These are phyloP conservation scores for Rhinoraja longicauda DNA, from an alignment of 2,797 vertebrate species.

Conservation along the genomic window DNA sequence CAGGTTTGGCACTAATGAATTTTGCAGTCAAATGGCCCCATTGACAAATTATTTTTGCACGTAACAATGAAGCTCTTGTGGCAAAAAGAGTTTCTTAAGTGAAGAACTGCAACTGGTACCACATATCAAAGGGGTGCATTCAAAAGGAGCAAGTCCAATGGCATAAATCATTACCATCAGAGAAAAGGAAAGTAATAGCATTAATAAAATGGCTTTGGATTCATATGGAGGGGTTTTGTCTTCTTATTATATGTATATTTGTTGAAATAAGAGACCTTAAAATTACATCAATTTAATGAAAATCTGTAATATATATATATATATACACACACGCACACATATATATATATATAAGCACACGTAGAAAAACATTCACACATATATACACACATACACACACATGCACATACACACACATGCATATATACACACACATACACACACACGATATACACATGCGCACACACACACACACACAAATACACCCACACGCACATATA, in stretches of 20 bases:
- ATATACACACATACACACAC: no score
- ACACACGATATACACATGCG: no score
- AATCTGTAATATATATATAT: neutral
- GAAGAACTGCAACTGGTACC: neutral
- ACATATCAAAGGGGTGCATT: neutral
- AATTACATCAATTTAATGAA: no score
- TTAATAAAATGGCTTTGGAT: neutral
- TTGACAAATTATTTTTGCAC: neutral
- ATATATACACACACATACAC: no score
- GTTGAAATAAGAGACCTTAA: neutral
- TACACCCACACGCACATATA: no score
- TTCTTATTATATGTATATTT: neutral
- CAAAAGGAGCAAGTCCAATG: neutral
- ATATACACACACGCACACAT: no score
- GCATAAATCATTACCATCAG: neutral
- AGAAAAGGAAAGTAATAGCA: neutral
- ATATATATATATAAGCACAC: no score
- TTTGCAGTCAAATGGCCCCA: neutral
- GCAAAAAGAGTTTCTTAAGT: neutral
- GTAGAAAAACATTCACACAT: no score
- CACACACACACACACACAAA: no score
- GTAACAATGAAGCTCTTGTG: neutral
- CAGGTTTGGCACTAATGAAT: neutral
- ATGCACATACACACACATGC: no score
- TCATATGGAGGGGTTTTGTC: neutral